Conservation (phyloP, 1,140 invertebrate species). For the Musca vetustissima region DNA sequence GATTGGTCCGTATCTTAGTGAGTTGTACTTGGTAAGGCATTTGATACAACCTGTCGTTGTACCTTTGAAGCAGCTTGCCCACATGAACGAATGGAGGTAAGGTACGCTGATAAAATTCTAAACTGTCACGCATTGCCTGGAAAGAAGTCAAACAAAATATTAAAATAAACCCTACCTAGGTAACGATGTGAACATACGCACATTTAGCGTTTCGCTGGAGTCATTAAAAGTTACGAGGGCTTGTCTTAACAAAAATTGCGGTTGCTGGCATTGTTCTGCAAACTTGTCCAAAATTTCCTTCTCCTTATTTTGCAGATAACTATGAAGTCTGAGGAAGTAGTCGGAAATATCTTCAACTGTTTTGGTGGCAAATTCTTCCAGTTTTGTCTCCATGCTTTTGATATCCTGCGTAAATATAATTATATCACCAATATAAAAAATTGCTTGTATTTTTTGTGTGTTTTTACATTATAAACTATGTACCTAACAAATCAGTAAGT, state of each 20-base stretch:
- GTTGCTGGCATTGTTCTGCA: constrained; percentile 35
- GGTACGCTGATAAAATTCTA: background rate
- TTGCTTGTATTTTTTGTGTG: too few species aligned
- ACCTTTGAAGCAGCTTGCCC: constrained; percentile 27
- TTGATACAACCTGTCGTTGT: constrained; percentile 34
- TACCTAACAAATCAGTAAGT: too few species aligned
- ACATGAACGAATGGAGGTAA: constrained; percentile 32
- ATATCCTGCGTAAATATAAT: constrained; percentile 36
- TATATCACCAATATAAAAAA: background rate
- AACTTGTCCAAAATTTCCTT: constrained; percentile 36
- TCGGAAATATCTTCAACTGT: constrained; percentile 34
- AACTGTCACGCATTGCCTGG: constrained; percentile 33
- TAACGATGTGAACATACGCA: constrained; percentile 24
- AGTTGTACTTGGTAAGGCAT: constrained; percentile 35
- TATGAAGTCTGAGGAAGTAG: constrained; percentile 41
- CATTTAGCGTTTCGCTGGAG: constrained; percentile 36
- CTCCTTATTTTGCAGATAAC: constrained; percentile 42
- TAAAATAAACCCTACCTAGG: background rate
- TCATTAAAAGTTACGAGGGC: constrained; percentile 34
- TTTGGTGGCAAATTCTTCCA: constrained; percentile 38
- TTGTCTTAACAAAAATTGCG: constrained; percentile 36
- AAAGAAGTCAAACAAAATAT: background rate
- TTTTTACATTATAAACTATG: too few species aligned
- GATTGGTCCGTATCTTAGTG: constrained; percentile 32
- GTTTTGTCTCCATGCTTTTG: constrained; percentile 31